Evolutionary conservation across 2,113 vertebrate species (phyloP).

Genomic region (Aramus guarauna): DNA sequence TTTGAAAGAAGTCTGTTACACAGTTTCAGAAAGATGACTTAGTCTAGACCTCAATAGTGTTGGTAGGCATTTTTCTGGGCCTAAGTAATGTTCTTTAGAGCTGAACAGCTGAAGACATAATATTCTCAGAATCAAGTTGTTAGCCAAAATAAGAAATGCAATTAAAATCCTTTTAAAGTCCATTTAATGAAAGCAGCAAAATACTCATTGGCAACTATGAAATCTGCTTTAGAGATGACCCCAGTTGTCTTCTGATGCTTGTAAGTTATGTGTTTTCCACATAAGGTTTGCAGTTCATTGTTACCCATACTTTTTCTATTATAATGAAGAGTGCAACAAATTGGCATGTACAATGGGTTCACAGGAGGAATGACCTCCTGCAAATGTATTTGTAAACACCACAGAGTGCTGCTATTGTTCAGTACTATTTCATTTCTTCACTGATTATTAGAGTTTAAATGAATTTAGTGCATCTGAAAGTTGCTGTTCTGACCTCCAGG

Average conservation of each 20-base stretch:
- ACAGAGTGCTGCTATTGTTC: background rate
- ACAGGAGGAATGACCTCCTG: background rate
- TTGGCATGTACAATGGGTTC: background rate
- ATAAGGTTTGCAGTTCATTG: background rate
- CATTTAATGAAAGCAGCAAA: background rate
- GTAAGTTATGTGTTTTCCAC: slow-evolving; percentile 9
- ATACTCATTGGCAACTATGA: background rate
- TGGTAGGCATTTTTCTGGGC: background rate
- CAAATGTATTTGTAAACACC: slow-evolving; percentile 6
- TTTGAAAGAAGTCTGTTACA: background rate
- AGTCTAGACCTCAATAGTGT: background rate
- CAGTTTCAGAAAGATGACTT: background rate
- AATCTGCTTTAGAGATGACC: background rate
- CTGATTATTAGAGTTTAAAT: background rate
- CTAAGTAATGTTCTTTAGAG: background rate
- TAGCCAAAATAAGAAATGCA: background rate
- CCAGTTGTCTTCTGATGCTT: background rate
- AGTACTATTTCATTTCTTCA: background rate
- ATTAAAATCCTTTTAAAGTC: slow-evolving; percentile 16
- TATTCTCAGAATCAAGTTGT: background rate
- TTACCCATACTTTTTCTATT: background rate
- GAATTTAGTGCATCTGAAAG: background rate
- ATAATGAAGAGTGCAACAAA: slow-evolving; percentile 30
- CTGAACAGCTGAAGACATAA: background rate
- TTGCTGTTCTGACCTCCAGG: background rate